Evolutionary conservation across 2,888 invertebrate species (phyloP).

Genomic region (Drosophila flavopinicola): DNA sequence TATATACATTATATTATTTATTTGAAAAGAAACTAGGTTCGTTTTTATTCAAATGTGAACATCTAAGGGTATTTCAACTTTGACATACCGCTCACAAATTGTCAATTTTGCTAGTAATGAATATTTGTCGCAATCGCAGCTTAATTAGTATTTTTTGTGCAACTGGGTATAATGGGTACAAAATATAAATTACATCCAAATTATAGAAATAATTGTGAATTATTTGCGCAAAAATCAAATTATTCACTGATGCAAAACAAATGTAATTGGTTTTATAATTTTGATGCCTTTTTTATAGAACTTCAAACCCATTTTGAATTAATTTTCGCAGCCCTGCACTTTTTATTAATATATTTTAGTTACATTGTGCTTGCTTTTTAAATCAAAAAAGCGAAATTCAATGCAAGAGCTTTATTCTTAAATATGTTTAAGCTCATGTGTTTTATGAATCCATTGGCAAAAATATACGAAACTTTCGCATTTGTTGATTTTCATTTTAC

Average conservation of each 20-base stretch:
- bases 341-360: not conserved
- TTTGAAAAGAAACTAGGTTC: no score
- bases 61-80: constrained; percentile 7
- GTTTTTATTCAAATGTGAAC: no score
- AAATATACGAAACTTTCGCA: not conserved
- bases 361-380: not conserved
- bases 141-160: constrained; percentile 47
- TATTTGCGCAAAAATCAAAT: constrained; percentile 48
- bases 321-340: constrained; percentile 1
- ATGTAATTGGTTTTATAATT: constrained; percentile 30
- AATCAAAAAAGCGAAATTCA: not conserved
- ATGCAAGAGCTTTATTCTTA: constrained; percentile 7
- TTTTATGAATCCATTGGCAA: constrained; percentile 1
- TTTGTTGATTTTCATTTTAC: constrained; percentile 23
- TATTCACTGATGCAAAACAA: constrained; percentile 18
- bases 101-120: constrained; percentile 1
- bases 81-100: no score
- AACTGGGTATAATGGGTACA: not conserved
- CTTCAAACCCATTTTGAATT: constrained; percentile 11
- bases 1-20: no score
- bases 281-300: not conserved
- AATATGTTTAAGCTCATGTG: constrained; percentile 14
- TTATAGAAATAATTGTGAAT: constrained; percentile 51
- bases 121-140: constrained; percentile 27
- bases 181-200: constrained; percentile 57